Base-by-base conservation (phyloP, 1,140 invertebrate species). In the Uloborus diversus region DNA sequence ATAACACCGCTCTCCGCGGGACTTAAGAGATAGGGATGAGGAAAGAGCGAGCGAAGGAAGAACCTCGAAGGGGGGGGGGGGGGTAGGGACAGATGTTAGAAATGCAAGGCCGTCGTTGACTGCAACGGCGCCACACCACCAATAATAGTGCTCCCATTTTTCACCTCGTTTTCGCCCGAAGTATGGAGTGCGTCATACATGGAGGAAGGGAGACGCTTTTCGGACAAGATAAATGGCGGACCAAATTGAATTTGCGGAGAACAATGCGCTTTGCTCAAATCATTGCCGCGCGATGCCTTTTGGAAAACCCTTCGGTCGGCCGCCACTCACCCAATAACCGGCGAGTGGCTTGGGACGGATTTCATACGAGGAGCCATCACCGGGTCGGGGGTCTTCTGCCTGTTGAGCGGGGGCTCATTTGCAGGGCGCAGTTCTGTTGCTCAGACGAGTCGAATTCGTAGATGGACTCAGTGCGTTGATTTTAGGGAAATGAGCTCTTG, bases 211-310 rank as follows among this genome's bases (percentile, higher is more conserved):
- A 33, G 59, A 32, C 1, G 57, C 68, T 71, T 69, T 56, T 69
- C 66, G 69, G 69, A 75, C 62, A 79, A 79, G 75, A 79, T 68
- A 79, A 79, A 79, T 79, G 75, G 64, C 62, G 35, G 32, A 32
- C 62, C 64, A 68, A 79, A 79, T 68, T 79, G 64, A 68, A 79
- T 79, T 79, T 79, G 75, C 53, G 75, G 75, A 79, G 62, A 68
- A 79, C 75, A 68, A 59, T 79, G 75, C 75, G 62, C 64, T 68
- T 68, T 68, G 75, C 75, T 79, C 75, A 78, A 78, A 78, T 79
- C 75, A 79, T 79, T 79, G 75, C 75, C 30, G 51, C 49, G 35
- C 33, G 49, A 59, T 28, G 33, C 51, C 51, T 65, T 65, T 51
- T 30, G 56, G n/a, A 62, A 64, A 28, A 49, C 59, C 28, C 59